Base-by-base conservation (phyloP, 2,797 vertebrate species). In the Etheostoma perlongum region DNA sequence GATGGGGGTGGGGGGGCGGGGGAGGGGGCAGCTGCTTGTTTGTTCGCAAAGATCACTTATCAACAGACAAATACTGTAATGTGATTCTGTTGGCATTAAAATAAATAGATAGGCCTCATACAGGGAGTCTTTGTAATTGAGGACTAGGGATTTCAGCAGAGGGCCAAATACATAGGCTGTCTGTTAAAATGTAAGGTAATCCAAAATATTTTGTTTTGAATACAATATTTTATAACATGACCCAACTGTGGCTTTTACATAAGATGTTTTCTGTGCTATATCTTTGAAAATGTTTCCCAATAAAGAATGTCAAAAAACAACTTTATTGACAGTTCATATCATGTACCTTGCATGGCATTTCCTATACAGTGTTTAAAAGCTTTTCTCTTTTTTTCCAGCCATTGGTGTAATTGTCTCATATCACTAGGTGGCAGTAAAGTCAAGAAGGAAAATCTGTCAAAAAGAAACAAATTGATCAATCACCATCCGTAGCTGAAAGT, bases 401-500 rank as follows among this genome's bases (percentile, higher is more conserved):
- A 63, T 65, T 13, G 3, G 60, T 69, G 33, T 58, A 65, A 67
- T 80, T 83, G 55, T 47, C 63, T 79, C 15, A 21, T 4, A 67
- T 79, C 93, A 92, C 92, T 94, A 94, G 94, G 78, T 92, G 94
- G 92, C 91, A 92, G 88, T 92, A 91, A 90, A 94, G 84, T 78
- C 84, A 83, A 88, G 61, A 76, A 57, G 72, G 65, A 78, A 65
- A 72, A 72, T 60, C 44, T 71, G 69, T 57, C 69, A 76, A 75
- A 63, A 11, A 54, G 8, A 62, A 54, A 21, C 23, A 62, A 70
- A 61, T 12, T 59, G 76, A 74, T 74, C 54, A 23, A 63, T 82
- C 69, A 60, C 73, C 46, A 30, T n/a, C 57, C 33, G 48, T 11
- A 19, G 47, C 71, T 76, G 58, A 84, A 84, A 72, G 72, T 74